phyloP scores from a whole-genome alignment of 2,797 vertebrate genomes.

The Nyctalus aviator region DNA sequence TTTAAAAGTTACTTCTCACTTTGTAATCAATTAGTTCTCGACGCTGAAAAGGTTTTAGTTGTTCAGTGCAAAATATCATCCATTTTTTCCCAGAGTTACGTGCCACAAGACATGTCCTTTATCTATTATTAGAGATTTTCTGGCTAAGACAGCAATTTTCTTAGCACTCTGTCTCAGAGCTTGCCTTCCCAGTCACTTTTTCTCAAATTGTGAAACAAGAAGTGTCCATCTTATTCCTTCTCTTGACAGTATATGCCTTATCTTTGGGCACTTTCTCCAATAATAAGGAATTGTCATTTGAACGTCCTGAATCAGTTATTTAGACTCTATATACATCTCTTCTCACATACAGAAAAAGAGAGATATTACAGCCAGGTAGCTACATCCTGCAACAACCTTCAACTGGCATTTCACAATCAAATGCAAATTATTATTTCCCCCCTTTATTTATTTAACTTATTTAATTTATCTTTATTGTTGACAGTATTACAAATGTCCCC shows the following conservation, averaged over 20 bases:
- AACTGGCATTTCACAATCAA: not conserved
- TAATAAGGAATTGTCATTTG: slow-evolving; percentile 1
- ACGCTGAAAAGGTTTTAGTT: not conserved
- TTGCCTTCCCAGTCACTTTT: not conserved
- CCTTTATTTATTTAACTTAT: no score
- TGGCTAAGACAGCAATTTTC: not conserved
- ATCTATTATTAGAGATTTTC: slow-evolving; percentile 8
- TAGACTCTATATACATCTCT: not conserved
- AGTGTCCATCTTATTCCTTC: not conserved
- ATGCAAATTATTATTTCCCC: not conserved
- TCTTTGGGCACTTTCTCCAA: not conserved
- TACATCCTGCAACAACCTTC: not conserved
- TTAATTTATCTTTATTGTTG: no score
- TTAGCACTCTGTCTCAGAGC: slow-evolving; percentile 14
- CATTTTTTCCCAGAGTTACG: slow-evolving; percentile 24
- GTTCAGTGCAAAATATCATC: not conserved
- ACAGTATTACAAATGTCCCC: no score
- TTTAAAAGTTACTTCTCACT: not conserved
- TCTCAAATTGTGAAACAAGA: slow-evolving; percentile 42
- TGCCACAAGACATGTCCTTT: not conserved
- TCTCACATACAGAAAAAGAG: not conserved
- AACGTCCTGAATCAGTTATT: not conserved
- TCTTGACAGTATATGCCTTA: slow-evolving; percentile 12
- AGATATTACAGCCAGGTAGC: not conserved
- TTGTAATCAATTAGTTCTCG: slow-evolving; percentile 1